Evolutionary conservation across 1,140 invertebrate genomes (phyloP).

Genomic region (Physella acuta): DNA sequence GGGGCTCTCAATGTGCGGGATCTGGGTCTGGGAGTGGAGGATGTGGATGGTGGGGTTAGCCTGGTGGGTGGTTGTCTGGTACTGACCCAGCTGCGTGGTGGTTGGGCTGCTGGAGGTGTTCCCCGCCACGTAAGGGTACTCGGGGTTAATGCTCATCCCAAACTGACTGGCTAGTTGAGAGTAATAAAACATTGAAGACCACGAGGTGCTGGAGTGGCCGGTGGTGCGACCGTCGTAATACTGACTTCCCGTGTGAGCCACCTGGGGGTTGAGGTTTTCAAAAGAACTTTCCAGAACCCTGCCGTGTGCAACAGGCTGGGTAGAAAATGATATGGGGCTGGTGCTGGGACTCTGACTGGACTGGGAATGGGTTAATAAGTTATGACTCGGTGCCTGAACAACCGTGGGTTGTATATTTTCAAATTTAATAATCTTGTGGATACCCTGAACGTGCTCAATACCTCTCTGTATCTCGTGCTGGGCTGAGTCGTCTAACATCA

Average conservation of each 20-base stretch:
- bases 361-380: conserved; percentile 10
- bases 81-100: background rate
- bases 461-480: conserved; percentile 13
- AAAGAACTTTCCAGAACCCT: background rate
- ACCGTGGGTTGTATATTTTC: conserved; percentile 10
- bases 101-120: background rate
- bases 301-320: background rate
- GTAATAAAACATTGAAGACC: conserved; percentile 35
- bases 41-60: background rate
- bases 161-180: conserved; percentile 33
- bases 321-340: conserved; percentile 14
- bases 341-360: background rate
- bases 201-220: conserved; percentile 9
- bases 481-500: conserved; percentile 15
- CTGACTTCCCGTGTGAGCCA: conserved; percentile 5
- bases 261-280: conserved; percentile 7
- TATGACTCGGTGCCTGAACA: background rate
- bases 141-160: conserved; percentile 29
- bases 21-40: conserved; percentile 4
- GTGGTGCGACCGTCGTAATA: background rate
- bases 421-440: conserved; percentile 18
- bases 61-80: background rate
- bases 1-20: conserved; percentile 8
- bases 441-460: conserved; percentile 11
- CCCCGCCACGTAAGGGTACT: conserved; percentile 25